A percentile compares a stretch with the other conserved stretches of the same genome.
Conservation (phyloP, 2,113 vertebrate species). For the Eubucco bourcierii region DNA sequence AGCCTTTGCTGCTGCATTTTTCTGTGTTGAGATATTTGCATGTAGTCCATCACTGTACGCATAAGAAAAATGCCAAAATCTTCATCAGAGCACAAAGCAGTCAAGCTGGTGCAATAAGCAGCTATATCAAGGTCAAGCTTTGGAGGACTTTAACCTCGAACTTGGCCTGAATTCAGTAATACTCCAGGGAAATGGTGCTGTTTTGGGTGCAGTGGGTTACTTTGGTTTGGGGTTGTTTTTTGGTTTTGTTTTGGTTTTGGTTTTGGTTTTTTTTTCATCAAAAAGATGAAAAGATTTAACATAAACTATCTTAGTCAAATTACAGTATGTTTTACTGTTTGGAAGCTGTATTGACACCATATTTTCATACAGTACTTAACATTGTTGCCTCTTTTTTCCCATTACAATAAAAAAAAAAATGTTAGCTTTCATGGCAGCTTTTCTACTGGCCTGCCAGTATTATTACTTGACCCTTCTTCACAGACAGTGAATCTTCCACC, state of each 20-base stretch:
- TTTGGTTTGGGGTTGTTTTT: background rate
- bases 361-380: background rate
- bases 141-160: background rate
- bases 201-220: background rate
- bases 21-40: background rate
- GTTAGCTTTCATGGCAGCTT: background rate
- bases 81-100: background rate
- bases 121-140: background rate
- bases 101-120: background rate
- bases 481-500: background rate
- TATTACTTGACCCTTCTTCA: background rate
- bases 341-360: background rate
- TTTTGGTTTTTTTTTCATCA: background rate
- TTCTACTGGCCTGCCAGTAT: background rate
- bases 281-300: background rate
- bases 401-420: background rate
- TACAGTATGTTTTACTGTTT: background rate
- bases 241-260: no score
- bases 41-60: background rate
- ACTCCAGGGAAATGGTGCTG: background rate
- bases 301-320: background rate
- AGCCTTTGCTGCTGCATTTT: background rate
- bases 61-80: background rate
- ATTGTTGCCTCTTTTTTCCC: background rate
- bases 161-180: background rate